Base-by-base conservation (phyloP, 2,888 invertebrate genomes). In the Oscheius myriophilus region DNA sequence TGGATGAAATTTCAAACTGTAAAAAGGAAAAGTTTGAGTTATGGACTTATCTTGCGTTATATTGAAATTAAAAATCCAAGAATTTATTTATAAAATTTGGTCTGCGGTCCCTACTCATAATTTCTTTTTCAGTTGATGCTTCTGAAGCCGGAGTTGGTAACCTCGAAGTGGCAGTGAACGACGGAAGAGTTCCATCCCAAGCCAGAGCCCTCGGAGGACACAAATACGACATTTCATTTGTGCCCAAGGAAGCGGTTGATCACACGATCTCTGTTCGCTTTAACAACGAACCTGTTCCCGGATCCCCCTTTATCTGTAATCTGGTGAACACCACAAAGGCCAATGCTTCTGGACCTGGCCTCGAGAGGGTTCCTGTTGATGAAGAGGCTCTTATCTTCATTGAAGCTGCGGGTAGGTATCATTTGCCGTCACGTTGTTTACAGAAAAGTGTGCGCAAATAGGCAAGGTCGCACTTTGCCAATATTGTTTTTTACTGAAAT, bases 121-220 rank as follows among this genome's bases (percentile, higher is more conserved):
- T 41, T 57, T 7, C 14, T 21, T 2, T 72, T 82, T 58, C 68
- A 82, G 86, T 98, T 87, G 97, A 98, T 88, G 97, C 97, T 16
- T 94, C 95, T 86, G 94, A 95, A 88, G 97, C 97, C 4, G 98
- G 97, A 21, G 95, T 97, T 0, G 98, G 98, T 25, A 97, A 98
- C 88, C 89, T 98, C 52, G 97, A 98, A 88, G 97, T 98, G 70
- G 95, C 96, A 0, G 96, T 98, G 39, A 97, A 98, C 86, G 95
- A 96, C 9, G 97, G 97, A 0, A 91, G 95, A 72, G 96, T 97
- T 42, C 95, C 96, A 0, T 96, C 96, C 0, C 94, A 94, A 26
- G 96, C 96, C 14, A 95, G 96, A 86, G 95, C 95, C 0, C 94
- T 96, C 87, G 96, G 96, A 41, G 94, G 95, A 39, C 86, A 86